Percentiles rank a stretch among this genome's conserved stretches.
Conservation (phyloP, 2,888 invertebrate genomes). For the Anorthoa munda region DNA sequence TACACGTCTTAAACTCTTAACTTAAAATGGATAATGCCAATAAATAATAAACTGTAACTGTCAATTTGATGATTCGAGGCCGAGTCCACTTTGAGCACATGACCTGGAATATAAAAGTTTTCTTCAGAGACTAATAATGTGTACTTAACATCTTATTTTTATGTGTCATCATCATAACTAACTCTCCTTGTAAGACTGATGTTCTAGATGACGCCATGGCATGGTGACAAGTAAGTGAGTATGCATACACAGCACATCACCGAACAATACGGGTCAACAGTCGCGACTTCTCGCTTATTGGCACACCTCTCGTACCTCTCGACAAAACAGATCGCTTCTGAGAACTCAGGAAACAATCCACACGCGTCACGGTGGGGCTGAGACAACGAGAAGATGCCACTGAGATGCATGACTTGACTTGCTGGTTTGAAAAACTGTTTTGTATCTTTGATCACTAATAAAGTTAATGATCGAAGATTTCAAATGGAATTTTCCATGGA, state of each 20-base stretch:
- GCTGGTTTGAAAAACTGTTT: not conserved
- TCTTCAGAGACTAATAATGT: too few relatives aligned
- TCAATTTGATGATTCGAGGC: too few relatives aligned
- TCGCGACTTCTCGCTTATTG: conserved; percentile 28
- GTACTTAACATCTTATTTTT: too few relatives aligned
- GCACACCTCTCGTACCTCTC: conserved; percentile 21
- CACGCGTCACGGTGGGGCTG: conserved; percentile 11
- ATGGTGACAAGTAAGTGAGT: conserved; percentile 7
- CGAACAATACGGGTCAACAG: conserved; percentile 60
- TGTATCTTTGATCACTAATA: too few relatives aligned
- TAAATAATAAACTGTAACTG: too few relatives aligned
- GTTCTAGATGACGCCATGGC: conserved; percentile 19
- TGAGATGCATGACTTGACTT: not conserved
- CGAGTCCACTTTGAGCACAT: too few relatives aligned
- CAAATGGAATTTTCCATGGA: too few relatives aligned
- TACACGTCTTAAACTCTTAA: too few relatives aligned
- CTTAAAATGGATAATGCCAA: too few relatives aligned
- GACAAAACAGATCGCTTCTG: conserved; percentile 43
- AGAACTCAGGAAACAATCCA: conserved; percentile 42
- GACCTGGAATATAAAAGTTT: too few relatives aligned
- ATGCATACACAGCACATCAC: conserved; percentile 42
- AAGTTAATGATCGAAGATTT: too few relatives aligned
- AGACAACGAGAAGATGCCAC: not conserved
- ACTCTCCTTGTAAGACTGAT: not conserved
- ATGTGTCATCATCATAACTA: not conserved